phyloP scores from a whole-genome alignment of 2,888 invertebrate genomes.

The Leptura quadrifasciata region DNA sequence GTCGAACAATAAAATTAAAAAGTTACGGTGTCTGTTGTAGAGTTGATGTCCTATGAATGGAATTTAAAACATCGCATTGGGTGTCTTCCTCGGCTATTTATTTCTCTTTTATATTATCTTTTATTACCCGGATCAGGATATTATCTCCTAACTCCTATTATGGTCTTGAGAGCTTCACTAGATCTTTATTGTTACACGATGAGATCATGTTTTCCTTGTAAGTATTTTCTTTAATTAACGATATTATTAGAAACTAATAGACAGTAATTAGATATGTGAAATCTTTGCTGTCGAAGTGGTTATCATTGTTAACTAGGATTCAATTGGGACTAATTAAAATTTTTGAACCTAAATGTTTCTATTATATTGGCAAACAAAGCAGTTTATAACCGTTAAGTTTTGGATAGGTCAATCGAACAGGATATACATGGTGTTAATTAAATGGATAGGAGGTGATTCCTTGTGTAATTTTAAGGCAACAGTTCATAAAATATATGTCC shows the following conservation, averaged over 20 bases:
- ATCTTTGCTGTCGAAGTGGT: conserved; percentile 1
- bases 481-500: no score
- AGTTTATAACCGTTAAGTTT: no score
- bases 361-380: no score
- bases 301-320: not conserved
- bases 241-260: conserved; percentile 2
- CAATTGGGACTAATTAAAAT: not conserved
- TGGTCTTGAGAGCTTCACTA: not conserved
- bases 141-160: conserved; percentile 1
- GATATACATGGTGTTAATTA: no score
- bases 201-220: conserved; percentile 4
- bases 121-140: conserved; percentile 1
- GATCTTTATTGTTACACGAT: conserved; percentile 4
- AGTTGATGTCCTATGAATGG: not conserved
- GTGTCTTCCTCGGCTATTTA: not conserved
- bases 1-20: not conserved
- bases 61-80: not conserved
- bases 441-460: no score
- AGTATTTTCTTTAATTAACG: conserved; percentile 4
- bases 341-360: not conserved
- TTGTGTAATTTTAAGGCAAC: no score
- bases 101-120: not conserved
- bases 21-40: not conserved
- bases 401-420: no score
- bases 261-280: not conserved